A percentile compares a stretch with the other conserved stretches of the same genome.
These are phyloP conservation scores for Diadromus collaris DNA, from an alignment of 2,888 invertebrate genomes.

Conservation along the genomic window DNA sequence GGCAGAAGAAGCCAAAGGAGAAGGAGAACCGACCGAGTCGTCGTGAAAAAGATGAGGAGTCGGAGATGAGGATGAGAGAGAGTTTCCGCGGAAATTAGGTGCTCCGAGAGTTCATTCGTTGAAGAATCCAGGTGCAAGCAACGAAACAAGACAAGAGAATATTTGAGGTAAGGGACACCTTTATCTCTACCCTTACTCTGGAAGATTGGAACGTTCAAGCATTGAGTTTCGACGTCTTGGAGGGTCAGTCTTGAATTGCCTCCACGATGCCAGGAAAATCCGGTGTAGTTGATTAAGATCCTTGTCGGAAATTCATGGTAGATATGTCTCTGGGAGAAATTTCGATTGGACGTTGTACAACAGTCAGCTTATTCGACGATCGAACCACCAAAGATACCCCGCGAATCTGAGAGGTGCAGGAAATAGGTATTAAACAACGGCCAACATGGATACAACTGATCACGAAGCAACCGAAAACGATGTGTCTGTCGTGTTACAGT, in stretches of 20 bases:
- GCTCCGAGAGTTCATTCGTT: constrained; percentile 54
- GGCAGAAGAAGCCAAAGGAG: constrained; percentile 6
- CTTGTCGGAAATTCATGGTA: background rate
- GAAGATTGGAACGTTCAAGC: constrained; percentile 6
- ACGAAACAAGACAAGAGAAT: constrained; percentile 49
- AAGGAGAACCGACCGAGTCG: background rate
- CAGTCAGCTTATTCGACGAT: background rate
- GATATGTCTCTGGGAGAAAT: background rate
- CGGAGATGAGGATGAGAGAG: constrained; percentile 46
- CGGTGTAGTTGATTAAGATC: background rate
- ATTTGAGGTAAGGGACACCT: constrained; percentile 40
- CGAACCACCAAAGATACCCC: background rate
- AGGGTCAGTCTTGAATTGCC: constrained; percentile 9
- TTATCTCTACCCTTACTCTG: background rate
- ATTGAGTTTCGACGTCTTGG: constrained; percentile 10
- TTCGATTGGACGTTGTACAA: background rate
- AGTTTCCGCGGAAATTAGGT: constrained; percentile 54
- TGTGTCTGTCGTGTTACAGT: background rate
- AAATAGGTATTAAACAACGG: background rate
- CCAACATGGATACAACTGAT: background rate
- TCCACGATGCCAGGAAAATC: background rate
- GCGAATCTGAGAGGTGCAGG: background rate
- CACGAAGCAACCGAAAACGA: background rate
- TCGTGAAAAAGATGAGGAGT: constrained; percentile 40
- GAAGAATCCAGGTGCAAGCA: constrained; percentile 43